Percentiles rank a stretch among this genome's conserved stretches.
Conservation (phyloP, 2,113 vertebrate species). For the Anhinga rufa region DNA sequence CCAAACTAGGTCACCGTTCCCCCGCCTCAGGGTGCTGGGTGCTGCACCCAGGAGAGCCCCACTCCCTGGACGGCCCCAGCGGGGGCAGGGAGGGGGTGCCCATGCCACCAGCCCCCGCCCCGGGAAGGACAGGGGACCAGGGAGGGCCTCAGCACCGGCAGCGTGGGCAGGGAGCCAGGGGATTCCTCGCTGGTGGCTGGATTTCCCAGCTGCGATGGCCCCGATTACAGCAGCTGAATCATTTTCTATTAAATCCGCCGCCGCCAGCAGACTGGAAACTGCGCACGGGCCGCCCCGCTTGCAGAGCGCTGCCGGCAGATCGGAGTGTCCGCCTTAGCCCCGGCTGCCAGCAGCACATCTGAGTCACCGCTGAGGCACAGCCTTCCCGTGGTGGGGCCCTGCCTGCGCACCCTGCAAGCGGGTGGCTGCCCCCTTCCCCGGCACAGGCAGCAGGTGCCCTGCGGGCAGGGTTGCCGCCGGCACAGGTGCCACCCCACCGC, state of each 20-base stretch:
- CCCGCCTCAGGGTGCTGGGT: neutral
- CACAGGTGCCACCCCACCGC: rapidly evolving
- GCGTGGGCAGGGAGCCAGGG: neutral
- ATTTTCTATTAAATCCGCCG: constrained; percentile 11
- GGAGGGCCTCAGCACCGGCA: neutral
- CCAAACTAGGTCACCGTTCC: constrained; percentile 31
- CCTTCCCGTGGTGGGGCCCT: neutral
- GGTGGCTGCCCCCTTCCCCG: neutral
- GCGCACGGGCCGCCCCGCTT: neutral
- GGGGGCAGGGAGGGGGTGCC: neutral
- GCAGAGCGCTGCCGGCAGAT: neutral
- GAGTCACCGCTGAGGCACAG: neutral
- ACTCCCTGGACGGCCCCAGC: neutral
- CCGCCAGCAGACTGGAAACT: neutral
- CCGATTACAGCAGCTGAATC: constrained; percentile 42
- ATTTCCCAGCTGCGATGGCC: constrained; percentile 38
- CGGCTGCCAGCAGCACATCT: neutral
- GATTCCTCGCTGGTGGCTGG: constrained; percentile 30
- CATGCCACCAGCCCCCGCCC: neutral
- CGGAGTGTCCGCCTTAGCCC: neutral
- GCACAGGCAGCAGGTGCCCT: neutral
- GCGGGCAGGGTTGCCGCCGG: rapidly evolving
- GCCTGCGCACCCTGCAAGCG: neutral
- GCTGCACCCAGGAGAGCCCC: neutral
- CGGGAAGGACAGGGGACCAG: neutral